These are phyloP conservation scores for Stenurella melanura DNA, from an alignment of 2,888 invertebrate genomes.

Conservation along the genomic window DNA sequence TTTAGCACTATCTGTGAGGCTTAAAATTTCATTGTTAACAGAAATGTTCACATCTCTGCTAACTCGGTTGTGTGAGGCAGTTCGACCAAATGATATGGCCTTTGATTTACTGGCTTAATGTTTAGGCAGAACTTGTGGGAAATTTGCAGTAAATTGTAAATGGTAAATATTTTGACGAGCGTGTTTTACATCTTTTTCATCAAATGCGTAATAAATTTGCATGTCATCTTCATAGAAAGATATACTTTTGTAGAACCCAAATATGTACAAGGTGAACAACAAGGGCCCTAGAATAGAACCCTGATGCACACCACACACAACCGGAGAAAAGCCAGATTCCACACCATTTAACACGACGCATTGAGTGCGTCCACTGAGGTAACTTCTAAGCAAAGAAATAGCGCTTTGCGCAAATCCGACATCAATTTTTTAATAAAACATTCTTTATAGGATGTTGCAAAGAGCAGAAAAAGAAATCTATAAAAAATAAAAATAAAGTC, in stretches of 20 bases:
- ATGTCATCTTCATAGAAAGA: background rate
- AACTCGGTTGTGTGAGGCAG: background rate
- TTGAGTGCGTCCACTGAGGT: background rate
- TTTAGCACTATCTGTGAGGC: background rate
- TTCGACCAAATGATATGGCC: background rate
- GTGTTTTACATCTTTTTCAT: background rate
- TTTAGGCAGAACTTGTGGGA: background rate
- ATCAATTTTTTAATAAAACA: no score
- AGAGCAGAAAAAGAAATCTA: no score
- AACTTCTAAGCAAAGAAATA: no score
- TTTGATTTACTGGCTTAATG: conserved; percentile 1
- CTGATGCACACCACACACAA: background rate
- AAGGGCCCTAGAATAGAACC: background rate
- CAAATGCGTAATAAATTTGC: background rate
- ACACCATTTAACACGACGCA: background rate
- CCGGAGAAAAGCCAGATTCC: background rate
- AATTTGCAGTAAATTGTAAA: background rate
- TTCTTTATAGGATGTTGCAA: no score
- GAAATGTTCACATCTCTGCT: no score
- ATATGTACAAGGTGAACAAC: background rate
- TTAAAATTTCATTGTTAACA: no score
- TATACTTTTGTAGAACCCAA: background rate
- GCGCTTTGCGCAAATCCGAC: no score
- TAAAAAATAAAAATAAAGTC: no score
- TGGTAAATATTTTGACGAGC: background rate